phyloP scores from a whole-genome alignment of 92 coral and sea anemone species.

The Palythoa grandiflora region DNA sequence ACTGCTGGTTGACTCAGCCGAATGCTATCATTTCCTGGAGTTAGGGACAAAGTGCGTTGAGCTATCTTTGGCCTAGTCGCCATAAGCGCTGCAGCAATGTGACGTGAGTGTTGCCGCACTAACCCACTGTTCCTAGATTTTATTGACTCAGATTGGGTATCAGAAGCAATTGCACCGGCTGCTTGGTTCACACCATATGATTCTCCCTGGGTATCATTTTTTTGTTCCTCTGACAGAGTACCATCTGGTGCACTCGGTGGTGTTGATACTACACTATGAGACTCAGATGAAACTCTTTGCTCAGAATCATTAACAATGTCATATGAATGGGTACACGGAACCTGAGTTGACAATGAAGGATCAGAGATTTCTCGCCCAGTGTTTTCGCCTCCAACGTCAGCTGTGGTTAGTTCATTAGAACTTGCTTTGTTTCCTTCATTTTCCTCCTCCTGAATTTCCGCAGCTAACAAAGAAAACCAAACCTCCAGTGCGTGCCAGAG shows the following conservation, averaged over 20 bases:
- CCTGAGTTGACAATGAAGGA: neutral
- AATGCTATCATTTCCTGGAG: slow-evolving; percentile 58
- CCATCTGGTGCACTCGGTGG: neutral
- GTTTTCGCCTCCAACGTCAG: neutral
- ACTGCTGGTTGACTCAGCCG: slow-evolving; percentile 68
- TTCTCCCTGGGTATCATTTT: neutral
- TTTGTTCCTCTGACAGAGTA: neutral
- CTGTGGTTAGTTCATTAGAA: neutral
- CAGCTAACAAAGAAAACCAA: slow-evolving; percentile 60
- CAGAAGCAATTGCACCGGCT: neutral
- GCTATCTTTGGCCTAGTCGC: slow-evolving; percentile 57
- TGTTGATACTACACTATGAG: neutral
- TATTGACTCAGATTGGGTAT: slow-evolving; percentile 48
- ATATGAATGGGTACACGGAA: neutral
- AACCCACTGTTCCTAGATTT: slow-evolving; percentile 36
- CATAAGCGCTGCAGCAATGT: slow-evolving; percentile 66
- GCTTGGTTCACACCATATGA: neutral
- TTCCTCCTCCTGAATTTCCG: slow-evolving; percentile 61
- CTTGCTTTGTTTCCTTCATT: slow-evolving; percentile 32
- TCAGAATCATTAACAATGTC: neutral
- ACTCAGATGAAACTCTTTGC: neutral
- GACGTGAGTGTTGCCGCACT: slow-evolving; percentile 53
- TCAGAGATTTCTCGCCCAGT: neutral
- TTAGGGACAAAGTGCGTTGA: slow-evolving; percentile 46
- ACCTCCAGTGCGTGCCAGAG: slow-evolving; percentile 68